Evolutionary conservation across 2,797 vertebrate genomes (phyloP).

Genomic region (Staurois parvus): DNA sequence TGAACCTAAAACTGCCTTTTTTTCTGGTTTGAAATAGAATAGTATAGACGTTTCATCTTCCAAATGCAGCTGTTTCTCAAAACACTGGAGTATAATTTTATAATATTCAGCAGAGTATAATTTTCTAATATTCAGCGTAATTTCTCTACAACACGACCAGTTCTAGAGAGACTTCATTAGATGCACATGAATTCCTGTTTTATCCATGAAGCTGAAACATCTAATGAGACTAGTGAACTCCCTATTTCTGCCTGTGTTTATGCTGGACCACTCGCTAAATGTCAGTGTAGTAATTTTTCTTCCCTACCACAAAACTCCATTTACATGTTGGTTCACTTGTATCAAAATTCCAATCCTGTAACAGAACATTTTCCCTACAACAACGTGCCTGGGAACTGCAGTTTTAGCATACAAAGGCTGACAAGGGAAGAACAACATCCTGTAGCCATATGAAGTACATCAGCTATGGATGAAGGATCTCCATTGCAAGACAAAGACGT

Average conservation of each 20-base stretch:
- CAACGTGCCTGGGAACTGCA: slow-evolving; percentile 81
- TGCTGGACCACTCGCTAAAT: slow-evolving; percentile 74
- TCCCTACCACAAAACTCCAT: slow-evolving; percentile 65
- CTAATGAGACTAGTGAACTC: slow-evolving; percentile 73
- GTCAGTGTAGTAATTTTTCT: slow-evolving; percentile 69
- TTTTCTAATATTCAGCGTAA: slow-evolving; percentile 50
- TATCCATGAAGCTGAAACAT: slow-evolving; percentile 79
- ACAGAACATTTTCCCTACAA: slow-evolving; percentile 85
- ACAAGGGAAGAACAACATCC: slow-evolving; percentile 71
- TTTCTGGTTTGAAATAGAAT: background rate
- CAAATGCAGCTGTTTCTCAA: slow-evolving; percentile 25
- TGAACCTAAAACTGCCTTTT: background rate
- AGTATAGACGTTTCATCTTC: background rate
- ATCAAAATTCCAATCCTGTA: slow-evolving; percentile 75
- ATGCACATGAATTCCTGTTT: slow-evolving; percentile 74
- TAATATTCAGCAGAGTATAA: slow-evolving; percentile 33
- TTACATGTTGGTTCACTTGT: slow-evolving; percentile 72
- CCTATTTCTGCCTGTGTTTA: slow-evolving; percentile 66
- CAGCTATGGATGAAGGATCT: slow-evolving; percentile 86
- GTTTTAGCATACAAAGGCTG: slow-evolving; percentile 75
- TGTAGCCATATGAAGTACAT: slow-evolving; percentile 72
- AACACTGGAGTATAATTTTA: slow-evolving; percentile 33
- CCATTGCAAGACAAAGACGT: slow-evolving; percentile 79
- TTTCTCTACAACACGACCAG: slow-evolving; percentile 30
- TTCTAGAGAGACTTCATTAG: slow-evolving; percentile 42